These are phyloP conservation scores for Sciurus niger DNA, from an alignment of 2,113 vertebrate species.

Conservation along the genomic window DNA sequence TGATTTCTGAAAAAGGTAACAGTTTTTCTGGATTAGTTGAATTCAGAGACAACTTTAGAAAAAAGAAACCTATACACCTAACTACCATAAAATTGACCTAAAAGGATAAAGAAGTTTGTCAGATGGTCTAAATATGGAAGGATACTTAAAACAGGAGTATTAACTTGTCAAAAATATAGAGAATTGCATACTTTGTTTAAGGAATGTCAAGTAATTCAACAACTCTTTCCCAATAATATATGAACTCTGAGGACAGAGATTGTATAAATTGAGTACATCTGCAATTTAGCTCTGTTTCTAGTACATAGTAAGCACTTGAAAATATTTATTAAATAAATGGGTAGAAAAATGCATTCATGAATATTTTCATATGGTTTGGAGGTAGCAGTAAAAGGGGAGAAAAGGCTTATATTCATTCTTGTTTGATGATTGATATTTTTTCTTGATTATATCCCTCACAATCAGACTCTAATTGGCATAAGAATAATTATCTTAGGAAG, in stretches of 20 bases:
- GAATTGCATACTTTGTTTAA: background rate
- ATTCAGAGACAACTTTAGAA: background rate
- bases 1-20: background rate
- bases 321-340: slow-evolving; percentile 1
- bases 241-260: background rate
- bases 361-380: background rate
- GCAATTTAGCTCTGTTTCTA: background rate
- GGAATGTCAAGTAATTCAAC: background rate
- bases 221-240: background rate
- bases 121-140: background rate
- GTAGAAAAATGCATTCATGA: background rate
- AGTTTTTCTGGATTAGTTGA: background rate
- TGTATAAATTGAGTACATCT: background rate
- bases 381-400: background rate
- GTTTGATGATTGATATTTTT: background rate
- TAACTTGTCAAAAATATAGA: background rate
- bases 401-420: background rate
- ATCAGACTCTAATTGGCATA: background rate
- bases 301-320: background rate
- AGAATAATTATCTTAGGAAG: slow-evolving; percentile 20
- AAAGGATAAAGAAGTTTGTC: background rate
- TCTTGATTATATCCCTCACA: background rate
- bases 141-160: background rate
- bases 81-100: background rate
- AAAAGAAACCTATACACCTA: background rate